Base-by-base conservation (phyloP, 1,140 invertebrate species). In the Gerris buenoi region DNA sequence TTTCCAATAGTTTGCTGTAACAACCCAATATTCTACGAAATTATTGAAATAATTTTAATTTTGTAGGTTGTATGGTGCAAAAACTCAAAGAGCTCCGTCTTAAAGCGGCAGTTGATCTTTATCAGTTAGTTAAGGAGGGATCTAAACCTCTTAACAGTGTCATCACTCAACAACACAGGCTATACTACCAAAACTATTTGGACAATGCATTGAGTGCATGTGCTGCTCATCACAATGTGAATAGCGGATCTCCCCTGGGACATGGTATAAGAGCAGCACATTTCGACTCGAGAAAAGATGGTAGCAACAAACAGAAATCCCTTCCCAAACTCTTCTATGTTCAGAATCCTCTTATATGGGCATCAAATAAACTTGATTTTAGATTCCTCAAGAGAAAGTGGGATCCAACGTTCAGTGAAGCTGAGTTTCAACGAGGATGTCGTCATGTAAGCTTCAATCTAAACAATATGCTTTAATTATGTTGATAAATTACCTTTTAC, bases 321-420 rank as follows among this genome's bases (percentile, higher is more conserved):
- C 14, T 67, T 0, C 66, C 70, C 15, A 68, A 58, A 63, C 46
- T 69, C 2, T 61, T 71, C 58, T 71, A 71, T 64, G 63, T 71
- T 33, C 70, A 69, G 56, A 71, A 71, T 69, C 70, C 70, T 2
- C 25, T 71, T 59, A 63, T 69, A 22, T 71, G 70, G 70, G 23
- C 67, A 15, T 60, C 65, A 22, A 71, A 69, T 57, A 71, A 71
- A 64, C 56, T 71, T 28, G 68, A 71, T 61, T 71, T 71, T 68
- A 28, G 66, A 63, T 67, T 68, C 58, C 63, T 71, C 15, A 63
- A 66, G 28, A 27, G 27, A 18, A 27, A 25, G 1, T 67, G 68
- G 66, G 70, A 71, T 68, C 64, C 68, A 46, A 10, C 2, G 2
- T 71, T 71, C 59, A 68, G 15, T 29, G 70, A 71, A 65, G 27